Base-by-base conservation (phyloP, 1,140 invertebrate genomes). In the Manduca sexta region DNA sequence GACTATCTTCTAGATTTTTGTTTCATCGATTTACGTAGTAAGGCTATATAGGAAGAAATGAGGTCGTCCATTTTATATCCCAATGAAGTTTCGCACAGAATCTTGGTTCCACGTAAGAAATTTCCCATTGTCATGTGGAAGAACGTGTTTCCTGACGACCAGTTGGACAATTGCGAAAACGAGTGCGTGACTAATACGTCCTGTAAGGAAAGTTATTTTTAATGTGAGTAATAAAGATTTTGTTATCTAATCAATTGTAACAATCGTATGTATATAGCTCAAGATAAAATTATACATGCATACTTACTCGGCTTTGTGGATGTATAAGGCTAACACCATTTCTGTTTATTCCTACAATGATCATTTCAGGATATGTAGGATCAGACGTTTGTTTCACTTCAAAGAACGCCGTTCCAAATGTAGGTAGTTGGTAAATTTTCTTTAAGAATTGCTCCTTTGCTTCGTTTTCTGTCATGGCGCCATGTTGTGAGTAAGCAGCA, bases 41-140 rank as follows among this genome's bases (percentile, higher is more conserved):
- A 87, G 46, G 86, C 81, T 44, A 90, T 95, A 74, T 98, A 98
- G 0, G 96, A 97, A 1, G 95, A 94, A 60, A 98, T 90, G n/a
- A 98, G 88, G 83, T 98, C 96, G 82, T 98, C 96, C 93, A 98
- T 97, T 89, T 98, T 98, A 84, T 98, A 98, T 21, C 96, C 96
- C 67, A 97, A 87, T 1, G 93, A 93, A 10, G 97, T 98, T 88
- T 97, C 95, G 77, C 95, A 97, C 0, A 98, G 87, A 17, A 98
- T 88, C 81, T 97, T 97, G 10, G 92, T 94, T 41, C 94, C 93
- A 40, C 93, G 88, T 50, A 96, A 91, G 63, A 96, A 89, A 71
- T 95, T 95, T 6, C 95, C 94, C 60, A 98, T 94, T 0, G 95
- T 96, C 90, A 98, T 94, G 70, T 97, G 95, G 88, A 98, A 98